phyloP scores from a whole-genome alignment of 1,140 invertebrate species.

The Hyposmocoma kahamanoa region DNA sequence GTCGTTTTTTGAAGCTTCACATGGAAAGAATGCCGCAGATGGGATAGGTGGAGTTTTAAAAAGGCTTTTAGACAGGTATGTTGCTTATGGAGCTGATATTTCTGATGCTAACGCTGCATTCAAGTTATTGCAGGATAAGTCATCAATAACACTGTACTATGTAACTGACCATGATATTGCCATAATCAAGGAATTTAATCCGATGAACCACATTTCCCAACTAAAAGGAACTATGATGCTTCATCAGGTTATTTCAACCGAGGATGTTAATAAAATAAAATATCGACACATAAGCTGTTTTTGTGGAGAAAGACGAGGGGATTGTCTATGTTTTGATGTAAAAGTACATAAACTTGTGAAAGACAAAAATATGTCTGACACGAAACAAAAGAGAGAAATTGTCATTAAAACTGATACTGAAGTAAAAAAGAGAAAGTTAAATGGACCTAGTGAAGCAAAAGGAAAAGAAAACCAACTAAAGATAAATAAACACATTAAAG shows the following conservation, averaged over 20 bases:
- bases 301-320: too few relatives aligned
- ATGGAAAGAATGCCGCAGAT: conserved; percentile 22
- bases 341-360: too few relatives aligned
- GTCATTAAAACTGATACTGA: too few relatives aligned
- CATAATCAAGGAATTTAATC: neutral
- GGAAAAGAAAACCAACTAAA: too few relatives aligned
- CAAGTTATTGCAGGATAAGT: neutral
- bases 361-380: too few relatives aligned
- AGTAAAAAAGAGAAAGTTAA: too few relatives aligned
- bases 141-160: neutral
- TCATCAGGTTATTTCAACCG: neutral
- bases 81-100: conserved; percentile 10
- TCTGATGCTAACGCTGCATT: neutral
- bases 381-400: too few relatives aligned
- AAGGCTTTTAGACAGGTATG: conserved; percentile 6
- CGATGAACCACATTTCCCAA: neutral
- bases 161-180: neutral
- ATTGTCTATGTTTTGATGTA: too few relatives aligned
- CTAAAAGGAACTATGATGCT: neutral
- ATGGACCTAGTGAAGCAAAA: too few relatives aligned
- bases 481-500: too few relatives aligned
- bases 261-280: neutral
- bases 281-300: neutral
- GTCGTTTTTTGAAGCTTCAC: conserved; percentile 18
- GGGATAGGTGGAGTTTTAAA: conserved; percentile 18